A percentile compares a stretch with the other conserved stretches of the same genome.
Evolutionary conservation across 2,888 invertebrate genomes (phyloP).

Genomic region (Leucozona laternaria): DNA sequence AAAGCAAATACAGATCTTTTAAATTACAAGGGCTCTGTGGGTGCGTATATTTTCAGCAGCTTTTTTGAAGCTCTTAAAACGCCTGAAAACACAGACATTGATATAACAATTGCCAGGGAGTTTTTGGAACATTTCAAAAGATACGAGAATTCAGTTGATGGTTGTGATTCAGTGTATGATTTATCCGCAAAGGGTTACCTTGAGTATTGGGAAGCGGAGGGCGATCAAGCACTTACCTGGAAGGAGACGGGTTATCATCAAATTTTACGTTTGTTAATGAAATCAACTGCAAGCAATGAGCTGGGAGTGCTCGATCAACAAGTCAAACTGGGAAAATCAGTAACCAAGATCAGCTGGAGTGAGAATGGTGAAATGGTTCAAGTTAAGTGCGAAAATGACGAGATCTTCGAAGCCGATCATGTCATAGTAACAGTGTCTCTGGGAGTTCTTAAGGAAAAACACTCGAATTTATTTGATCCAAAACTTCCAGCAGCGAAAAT

Average conservation of each 20-base stretch:
- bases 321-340: slow-evolving; percentile 79
- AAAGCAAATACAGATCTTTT: slow-evolving; percentile 81
- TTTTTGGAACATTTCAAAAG: slow-evolving; percentile 87
- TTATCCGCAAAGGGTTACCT: slow-evolving; percentile 87
- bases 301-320: slow-evolving; percentile 82
- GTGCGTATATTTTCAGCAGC: slow-evolving; percentile 81
- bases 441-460: slow-evolving; percentile 86
- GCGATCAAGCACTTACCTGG: slow-evolving; percentile 90
- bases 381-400: slow-evolving; percentile 81
- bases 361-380: slow-evolving; percentile 77
- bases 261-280: slow-evolving; percentile 88
- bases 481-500: slow-evolving; percentile 84
- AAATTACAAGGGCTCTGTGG: slow-evolving; percentile 80
- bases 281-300: slow-evolving; percentile 77
- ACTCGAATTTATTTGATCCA: slow-evolving; percentile 84
- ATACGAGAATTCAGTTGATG: slow-evolving; percentile 85
- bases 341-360: slow-evolving; percentile 80
- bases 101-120: slow-evolving; percentile 84
- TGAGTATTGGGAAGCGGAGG: slow-evolving; percentile 89
- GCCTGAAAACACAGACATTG: slow-evolving; percentile 82
- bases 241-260: slow-evolving; percentile 89
- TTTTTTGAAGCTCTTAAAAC: slow-evolving; percentile 80
- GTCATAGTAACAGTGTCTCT: slow-evolving; percentile 86
- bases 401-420: slow-evolving; percentile 85
- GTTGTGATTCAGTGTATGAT: slow-evolving; percentile 87